These are phyloP conservation scores for Drosophila tanythrix DNA, from an alignment of 2,888 invertebrate species.

Conservation along the genomic window DNA sequence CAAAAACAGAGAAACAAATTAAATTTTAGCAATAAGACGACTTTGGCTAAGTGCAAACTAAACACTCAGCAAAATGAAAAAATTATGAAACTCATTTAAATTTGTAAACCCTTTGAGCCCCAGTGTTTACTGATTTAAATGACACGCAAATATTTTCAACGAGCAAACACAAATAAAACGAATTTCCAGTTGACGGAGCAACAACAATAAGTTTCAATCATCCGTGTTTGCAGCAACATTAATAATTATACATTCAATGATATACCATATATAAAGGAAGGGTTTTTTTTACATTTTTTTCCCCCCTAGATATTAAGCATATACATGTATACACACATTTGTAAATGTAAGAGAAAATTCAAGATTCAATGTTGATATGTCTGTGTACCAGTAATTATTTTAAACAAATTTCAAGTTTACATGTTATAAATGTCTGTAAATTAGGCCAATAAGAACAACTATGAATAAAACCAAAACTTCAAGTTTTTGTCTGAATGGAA, in stretches of 20 bases:
- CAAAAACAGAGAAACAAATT: constrained; percentile 23
- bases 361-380: constrained; percentile 62
- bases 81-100: constrained; percentile 76
- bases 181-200: constrained; percentile 35
- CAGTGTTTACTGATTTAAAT: constrained; percentile 84
- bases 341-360: constrained; percentile 26
- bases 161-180: constrained; percentile 38
- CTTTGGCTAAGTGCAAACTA: constrained; percentile 33
- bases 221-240: constrained; percentile 21
- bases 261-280: constrained; percentile 9
- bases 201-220: constrained; percentile 33
- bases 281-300: constrained; percentile 40
- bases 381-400: constrained; percentile 61
- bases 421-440: constrained; percentile 51
- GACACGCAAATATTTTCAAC: constrained; percentile 49
- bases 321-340: neutral
- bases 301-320: neutral
- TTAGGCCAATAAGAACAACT: constrained; percentile 34
- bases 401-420: constrained; percentile 45
- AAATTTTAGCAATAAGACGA: constrained; percentile 39
- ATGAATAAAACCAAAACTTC: constrained; percentile 48
- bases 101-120: constrained; percentile 84
- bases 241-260: constrained; percentile 33
- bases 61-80: constrained; percentile 1
- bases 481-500: constrained; percentile 64